Evolutionary conservation across 2,888 invertebrate species (phyloP), one percentile per base, ranked within the genome.

Genomic region (Taphrorychus bicolor): DNA sequence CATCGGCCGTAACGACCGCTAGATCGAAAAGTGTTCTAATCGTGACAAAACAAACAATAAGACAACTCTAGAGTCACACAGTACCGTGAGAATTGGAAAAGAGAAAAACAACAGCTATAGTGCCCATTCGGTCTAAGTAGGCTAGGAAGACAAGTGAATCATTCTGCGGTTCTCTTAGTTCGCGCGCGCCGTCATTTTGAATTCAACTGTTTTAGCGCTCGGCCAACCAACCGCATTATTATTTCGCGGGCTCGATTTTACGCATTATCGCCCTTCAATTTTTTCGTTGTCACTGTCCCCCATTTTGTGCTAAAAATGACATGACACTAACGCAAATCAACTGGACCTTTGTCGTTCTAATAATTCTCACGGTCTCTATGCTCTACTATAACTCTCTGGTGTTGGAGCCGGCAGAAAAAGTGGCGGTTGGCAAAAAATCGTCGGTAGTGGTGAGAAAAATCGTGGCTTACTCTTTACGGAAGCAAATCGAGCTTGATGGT

Each of bases 401-500:
- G 19, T 14, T 48, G 19, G 14, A 45, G 14, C 32, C 49, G 14
- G 11, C 14, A 14, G 52, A 41, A 23, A 51, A 64, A 18, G 40
- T 42, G 52, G 11, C 32, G 7, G 19, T n/a, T 7, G 54, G 16
- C 5, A 41, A 57, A 11, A 22, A 24, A 16, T 2, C 23, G 11
- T 51, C 59, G 17, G 19, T 45, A n/a, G 5, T 40, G n/a, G 64
- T 69, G 51, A 59, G 56, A 45, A 69, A 60, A 56, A 69, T 69
- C 23, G 74, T 76, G 41, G 73, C 74, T 16, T 76, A 72, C 64
- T 76, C 76, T 3, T 42, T 76, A 40, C 32, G 68, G 48, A 76
- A 75, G 56, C 70, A 71, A 52, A 73, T 76, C n/a, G 75, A 75
- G 64, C 60, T 73, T 9, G 75, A 73, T 9, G 73, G 73, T 53